Percentiles rank a stretch among this genome's conserved stretches.
Conservation (phyloP, 2,888 invertebrate species). For the Metacarcinus magister region DNA sequence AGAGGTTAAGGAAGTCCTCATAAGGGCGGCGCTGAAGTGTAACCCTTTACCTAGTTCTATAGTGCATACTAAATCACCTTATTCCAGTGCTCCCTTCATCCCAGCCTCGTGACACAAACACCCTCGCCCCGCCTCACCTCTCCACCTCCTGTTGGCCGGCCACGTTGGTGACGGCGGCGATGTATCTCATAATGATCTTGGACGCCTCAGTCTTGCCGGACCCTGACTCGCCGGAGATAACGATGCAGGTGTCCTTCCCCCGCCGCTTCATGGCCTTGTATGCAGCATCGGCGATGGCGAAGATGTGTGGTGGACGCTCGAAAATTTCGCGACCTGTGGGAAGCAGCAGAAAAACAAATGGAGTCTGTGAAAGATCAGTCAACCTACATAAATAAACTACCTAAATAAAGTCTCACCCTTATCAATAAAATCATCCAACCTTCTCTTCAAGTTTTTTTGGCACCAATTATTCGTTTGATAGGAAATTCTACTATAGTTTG, state of each 20-base stretch:
- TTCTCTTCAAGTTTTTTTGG: too few species aligned
- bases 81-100: not conserved
- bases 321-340: conserved; percentile 94
- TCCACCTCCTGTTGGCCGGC: conserved; percentile 97
- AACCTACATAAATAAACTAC: not conserved
- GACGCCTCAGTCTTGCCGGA: conserved; percentile 99
- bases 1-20: too few species aligned
- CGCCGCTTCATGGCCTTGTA: conserved; percentile 96
- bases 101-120: not conserved
- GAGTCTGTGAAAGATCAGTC: too few species aligned
- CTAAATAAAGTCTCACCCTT: too few species aligned
- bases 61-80: too few species aligned
- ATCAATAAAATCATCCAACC: too few species aligned
- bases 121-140: conserved; percentile 87
- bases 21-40: too few species aligned
- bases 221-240: conserved; percentile 98
- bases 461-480: too few species aligned
- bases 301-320: conserved; percentile 98
- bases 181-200: conserved; percentile 98
- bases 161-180: conserved; percentile 97
- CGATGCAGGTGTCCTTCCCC: conserved; percentile 97
- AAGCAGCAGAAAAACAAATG: not conserved
- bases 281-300: conserved; percentile 98
- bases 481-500: too few species aligned
- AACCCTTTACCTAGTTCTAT: too few species aligned